Conservation (phyloP, 2,888 invertebrate genomes). For the Eilema caniola region DNA sequence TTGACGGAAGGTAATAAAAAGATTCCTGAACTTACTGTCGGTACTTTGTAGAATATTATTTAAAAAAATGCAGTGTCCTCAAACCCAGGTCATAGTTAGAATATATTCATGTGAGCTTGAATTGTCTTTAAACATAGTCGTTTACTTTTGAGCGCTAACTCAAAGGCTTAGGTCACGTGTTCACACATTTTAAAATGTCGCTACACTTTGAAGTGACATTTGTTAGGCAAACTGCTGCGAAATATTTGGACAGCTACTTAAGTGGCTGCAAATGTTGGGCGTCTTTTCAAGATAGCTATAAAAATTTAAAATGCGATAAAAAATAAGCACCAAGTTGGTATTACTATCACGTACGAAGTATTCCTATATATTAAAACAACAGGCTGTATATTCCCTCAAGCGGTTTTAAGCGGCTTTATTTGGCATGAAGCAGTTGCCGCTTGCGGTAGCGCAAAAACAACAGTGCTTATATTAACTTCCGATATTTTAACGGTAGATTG, state of each 20-base stretch:
- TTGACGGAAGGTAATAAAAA: neutral
- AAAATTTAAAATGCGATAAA: constrained; percentile 24
- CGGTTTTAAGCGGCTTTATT: constrained; percentile 10
- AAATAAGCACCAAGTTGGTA: constrained; percentile 24
- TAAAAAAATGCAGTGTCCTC: neutral
- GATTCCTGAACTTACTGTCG: neutral
- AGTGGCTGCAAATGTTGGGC: constrained; percentile 9
- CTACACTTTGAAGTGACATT: constrained; percentile 19
- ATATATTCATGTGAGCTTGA: neutral
- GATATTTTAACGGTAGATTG: constrained; percentile 44
- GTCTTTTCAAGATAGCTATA: constrained; percentile 9
- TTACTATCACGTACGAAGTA: neutral
- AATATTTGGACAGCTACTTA: constrained; percentile 7
- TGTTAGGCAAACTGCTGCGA: constrained; percentile 13
- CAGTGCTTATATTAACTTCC: constrained; percentile 32
- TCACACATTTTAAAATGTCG: constrained; percentile 29
- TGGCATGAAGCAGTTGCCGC: constrained; percentile 10
- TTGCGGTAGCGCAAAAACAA: constrained; percentile 30
- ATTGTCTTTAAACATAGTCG: constrained; percentile 18
- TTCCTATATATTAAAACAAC: constrained; percentile 8
- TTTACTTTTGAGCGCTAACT: constrained; percentile 23
- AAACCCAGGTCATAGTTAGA: constrained; percentile 1
- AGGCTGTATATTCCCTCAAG: constrained; percentile 11
- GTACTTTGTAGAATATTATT: constrained; percentile 21
- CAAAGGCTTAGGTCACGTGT: constrained; percentile 23